phyloP scores from a whole-genome alignment of 2,113 vertebrate species.

The Leiothrix lutea region DNA sequence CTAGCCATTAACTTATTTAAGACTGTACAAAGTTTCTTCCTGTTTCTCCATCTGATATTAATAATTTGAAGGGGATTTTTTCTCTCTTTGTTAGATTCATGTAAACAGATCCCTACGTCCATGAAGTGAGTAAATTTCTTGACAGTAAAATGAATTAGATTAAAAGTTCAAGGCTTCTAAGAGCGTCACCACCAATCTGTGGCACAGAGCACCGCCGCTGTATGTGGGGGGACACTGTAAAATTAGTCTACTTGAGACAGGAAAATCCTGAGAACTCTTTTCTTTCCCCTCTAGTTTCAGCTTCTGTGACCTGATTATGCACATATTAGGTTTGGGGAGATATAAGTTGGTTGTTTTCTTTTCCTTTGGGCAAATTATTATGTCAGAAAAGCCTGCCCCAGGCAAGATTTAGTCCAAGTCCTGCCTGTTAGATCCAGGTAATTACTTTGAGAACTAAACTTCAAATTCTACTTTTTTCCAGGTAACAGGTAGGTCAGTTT shows the following conservation, averaged over 20 bases:
- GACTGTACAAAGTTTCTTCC: neutral
- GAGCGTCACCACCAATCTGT: neutral
- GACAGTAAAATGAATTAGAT: neutral
- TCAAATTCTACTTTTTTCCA: neutral
- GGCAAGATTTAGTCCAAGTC: neutral
- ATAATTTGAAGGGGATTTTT: neutral
- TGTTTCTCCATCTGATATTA: neutral
- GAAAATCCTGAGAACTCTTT: neutral
- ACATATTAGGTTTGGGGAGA: neutral
- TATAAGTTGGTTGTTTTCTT: neutral
- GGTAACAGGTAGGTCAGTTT: neutral
- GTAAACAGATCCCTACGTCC: neutral
- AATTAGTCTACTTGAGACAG: neutral
- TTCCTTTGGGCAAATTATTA: neutral
- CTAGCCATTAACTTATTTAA: neutral
- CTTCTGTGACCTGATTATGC: neutral
- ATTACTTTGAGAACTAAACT: neutral
- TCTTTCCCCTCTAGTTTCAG: neutral
- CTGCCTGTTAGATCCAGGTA: neutral
- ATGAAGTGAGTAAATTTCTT: neutral
- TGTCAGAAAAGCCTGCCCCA: neutral
- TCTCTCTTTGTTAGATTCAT: neutral
- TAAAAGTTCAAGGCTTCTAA: neutral
- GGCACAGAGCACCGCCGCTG: neutral
- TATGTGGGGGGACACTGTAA: neutral